Conservation (phyloP, 2,888 invertebrate species). For the Pyrochroa serraticornis region DNA sequence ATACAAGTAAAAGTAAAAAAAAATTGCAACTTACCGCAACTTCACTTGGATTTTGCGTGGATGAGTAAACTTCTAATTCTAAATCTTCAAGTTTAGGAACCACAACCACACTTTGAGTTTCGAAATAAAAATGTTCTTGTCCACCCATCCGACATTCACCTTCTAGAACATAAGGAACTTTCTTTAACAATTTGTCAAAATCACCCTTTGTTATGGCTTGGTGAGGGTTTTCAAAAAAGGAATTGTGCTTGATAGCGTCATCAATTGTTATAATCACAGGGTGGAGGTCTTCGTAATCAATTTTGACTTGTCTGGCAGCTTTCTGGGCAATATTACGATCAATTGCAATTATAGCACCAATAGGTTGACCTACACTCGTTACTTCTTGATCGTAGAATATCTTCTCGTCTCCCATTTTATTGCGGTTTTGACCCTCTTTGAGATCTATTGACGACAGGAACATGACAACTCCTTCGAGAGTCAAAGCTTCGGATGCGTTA, state of each 20-base stretch:
- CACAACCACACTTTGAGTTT: slow-evolving; percentile 78
- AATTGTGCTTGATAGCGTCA: slow-evolving; percentile 80
- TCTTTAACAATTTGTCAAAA: slow-evolving; percentile 68
- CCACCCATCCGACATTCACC: slow-evolving; percentile 83
- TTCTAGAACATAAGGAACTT: slow-evolving; percentile 74
- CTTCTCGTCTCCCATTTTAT: slow-evolving; percentile 81
- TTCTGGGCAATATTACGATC: slow-evolving; percentile 81
- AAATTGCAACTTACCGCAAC: slow-evolving; percentile 18
- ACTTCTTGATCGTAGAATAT: slow-evolving; percentile 81
- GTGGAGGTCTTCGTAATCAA: slow-evolving; percentile 80
- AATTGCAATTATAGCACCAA: slow-evolving; percentile 75
- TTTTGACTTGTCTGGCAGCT: slow-evolving; percentile 77
- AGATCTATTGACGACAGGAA: slow-evolving; percentile 82
- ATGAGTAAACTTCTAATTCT: slow-evolving; percentile 76
- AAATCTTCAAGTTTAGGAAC: slow-evolving; percentile 78
- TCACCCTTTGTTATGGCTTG: slow-evolving; percentile 65
- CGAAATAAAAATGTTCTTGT: slow-evolving; percentile 97
- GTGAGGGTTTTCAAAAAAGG: slow-evolving; percentile 69
- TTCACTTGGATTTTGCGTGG: slow-evolving; percentile 21
- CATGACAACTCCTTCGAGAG: slow-evolving; percentile 79
- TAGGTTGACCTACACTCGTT: slow-evolving; percentile 78
- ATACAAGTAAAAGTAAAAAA: too few relatives aligned
- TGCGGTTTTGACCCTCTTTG: slow-evolving; percentile 63
- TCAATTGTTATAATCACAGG: slow-evolving; percentile 87
- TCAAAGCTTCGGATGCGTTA: slow-evolving; percentile 76